Conservation (phyloP, 2,113 vertebrate genomes). For the Pachypanchax playfairii region DNA sequence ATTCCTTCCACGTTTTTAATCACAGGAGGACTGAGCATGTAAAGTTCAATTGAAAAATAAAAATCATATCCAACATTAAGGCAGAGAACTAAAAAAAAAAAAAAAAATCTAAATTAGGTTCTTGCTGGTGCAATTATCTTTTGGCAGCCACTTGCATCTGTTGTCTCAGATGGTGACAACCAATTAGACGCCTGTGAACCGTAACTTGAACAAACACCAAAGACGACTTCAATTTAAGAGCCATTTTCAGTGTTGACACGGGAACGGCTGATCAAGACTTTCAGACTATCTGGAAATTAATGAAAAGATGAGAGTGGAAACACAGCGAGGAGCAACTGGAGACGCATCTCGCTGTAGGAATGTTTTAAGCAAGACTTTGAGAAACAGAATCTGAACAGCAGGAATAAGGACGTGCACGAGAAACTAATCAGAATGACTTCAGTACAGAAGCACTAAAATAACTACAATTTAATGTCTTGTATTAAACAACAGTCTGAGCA, state of each 20-base stretch:
- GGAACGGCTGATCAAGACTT: slow-evolving; percentile 17
- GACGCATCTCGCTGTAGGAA: slow-evolving; percentile 4
- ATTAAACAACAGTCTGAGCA: background rate
- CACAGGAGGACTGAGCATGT: slow-evolving; percentile 14
- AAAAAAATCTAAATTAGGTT: slow-evolving; percentile 30
- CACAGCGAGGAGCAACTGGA: background rate
- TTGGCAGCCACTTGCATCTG: slow-evolving; percentile 39
- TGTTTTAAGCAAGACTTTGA: background rate
- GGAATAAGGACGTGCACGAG: slow-evolving; percentile 1
- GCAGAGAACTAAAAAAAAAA: slow-evolving; percentile 17
- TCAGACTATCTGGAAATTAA: slow-evolving; percentile 14
- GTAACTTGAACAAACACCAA: slow-evolving; percentile 34
- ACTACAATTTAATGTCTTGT: background rate
- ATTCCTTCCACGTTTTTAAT: slow-evolving; percentile 23
- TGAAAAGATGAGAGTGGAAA: slow-evolving; percentile 16
- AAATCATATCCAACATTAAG: slow-evolving; percentile 13
- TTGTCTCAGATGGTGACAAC: slow-evolving; percentile 42
- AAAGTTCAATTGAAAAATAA: slow-evolving; percentile 25
- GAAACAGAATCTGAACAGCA: slow-evolving; percentile 2
- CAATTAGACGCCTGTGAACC: slow-evolving; percentile 51
- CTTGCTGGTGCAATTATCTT: slow-evolving; percentile 44
- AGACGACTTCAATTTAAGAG: slow-evolving; percentile 40
- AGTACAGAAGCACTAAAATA: background rate
- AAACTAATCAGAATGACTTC: slow-evolving; percentile 4
- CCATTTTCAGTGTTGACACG: slow-evolving; percentile 44